These are phyloP conservation scores for Lasius platythorax DNA, from an alignment of 2,888 invertebrate species.

Conservation along the genomic window DNA sequence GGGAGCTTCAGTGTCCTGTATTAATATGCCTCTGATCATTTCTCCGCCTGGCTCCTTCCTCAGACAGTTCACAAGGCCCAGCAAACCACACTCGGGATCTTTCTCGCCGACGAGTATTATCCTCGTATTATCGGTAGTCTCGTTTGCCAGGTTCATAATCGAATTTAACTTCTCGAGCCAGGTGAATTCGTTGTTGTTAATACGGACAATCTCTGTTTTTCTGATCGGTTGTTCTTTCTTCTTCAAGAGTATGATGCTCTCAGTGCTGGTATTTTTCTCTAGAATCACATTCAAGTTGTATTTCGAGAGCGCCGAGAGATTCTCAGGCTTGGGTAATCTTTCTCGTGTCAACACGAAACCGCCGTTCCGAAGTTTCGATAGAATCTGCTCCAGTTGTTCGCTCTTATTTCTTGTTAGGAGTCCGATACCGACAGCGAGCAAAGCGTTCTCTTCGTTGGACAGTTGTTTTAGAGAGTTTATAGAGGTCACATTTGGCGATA, in stretches of 20 bases:
- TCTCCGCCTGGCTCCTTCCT: slow-evolving; percentile 91
- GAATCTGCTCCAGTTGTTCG: slow-evolving; percentile 47
- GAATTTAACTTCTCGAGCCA: slow-evolving; percentile 84
- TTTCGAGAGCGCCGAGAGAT: slow-evolving; percentile 29
- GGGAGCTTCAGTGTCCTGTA: slow-evolving; percentile 88
- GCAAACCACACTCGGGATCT: slow-evolving; percentile 90
- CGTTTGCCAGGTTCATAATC: slow-evolving; percentile 77
- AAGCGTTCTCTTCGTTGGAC: slow-evolving; percentile 86
- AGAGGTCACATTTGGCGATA: slow-evolving; percentile 87
- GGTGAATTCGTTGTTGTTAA: slow-evolving; percentile 80
- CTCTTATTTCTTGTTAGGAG: slow-evolving; percentile 84
- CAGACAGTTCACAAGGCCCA: slow-evolving; percentile 96
- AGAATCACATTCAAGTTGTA: slow-evolving; percentile 73
- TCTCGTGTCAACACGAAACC: slow-evolving; percentile 81
- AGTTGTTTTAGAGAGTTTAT: slow-evolving; percentile 88
- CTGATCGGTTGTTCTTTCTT: slow-evolving; percentile 75
- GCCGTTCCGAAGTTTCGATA: slow-evolving; percentile 61
- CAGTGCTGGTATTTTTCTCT: slow-evolving; percentile 74
- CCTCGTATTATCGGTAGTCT: slow-evolving; percentile 86
- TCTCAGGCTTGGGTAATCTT: slow-evolving; percentile 33
- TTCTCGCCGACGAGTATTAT: slow-evolving; percentile 90
- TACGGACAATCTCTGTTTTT: slow-evolving; percentile 73
- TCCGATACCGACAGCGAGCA: slow-evolving; percentile 87
- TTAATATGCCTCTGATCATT: slow-evolving; percentile 88
- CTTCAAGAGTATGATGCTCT: slow-evolving; percentile 73